Base-by-base conservation (phyloP, 2,888 invertebrate genomes). In the Odontocerum albicorne region DNA sequence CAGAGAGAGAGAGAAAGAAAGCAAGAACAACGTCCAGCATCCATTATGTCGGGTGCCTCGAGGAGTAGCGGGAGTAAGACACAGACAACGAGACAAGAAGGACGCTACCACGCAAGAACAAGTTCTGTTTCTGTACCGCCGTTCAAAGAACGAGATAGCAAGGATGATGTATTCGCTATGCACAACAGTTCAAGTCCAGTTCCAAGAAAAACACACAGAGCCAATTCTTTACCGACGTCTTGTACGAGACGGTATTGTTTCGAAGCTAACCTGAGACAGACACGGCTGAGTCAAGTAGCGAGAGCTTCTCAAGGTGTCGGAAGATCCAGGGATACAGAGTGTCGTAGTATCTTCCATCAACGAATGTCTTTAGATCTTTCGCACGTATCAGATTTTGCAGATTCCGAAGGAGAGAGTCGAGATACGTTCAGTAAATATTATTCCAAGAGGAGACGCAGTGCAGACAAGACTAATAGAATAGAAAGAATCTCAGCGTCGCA, bases 301-400 rank as follows among this genome's bases (percentile, higher is more conserved):
- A 59, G 46, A 32, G 32, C 53, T n/a, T 32, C 39, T 3, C 42
- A 49, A 12, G 40, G 17, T 17, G 21, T 27, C 12, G 51, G 45
- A 13, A 17, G 36, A 10, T 35, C 7, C 8, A 17, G 49, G 12
- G 57, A 60, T 10, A 17, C 43, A 2, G 60, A 60, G 19, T 57
- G 53, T 17, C 51, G 43, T 8, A 55, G 60, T 8, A 36, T 58
- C 4, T 58, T 43, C 17, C 55, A 43, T 16, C 58, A 61, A 27
- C 51, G 55, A 10, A 50, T 61, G 49, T 56, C 58, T 4, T 15
- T 61, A 12, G 58, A 61, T 20, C 45, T 61, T 2, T 57, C 60
- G 17, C 50, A 49, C 16, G 45, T 57, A 17, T 58, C 61, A 1
- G 61, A 61, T 31, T 56, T 56, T 36, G 56, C 53, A 10, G 61